Evolutionary conservation across 2,888 invertebrate genomes (phyloP), one percentile per base, ranked within the genome.

Genomic region (Caenorhabditis sp.): DNA sequence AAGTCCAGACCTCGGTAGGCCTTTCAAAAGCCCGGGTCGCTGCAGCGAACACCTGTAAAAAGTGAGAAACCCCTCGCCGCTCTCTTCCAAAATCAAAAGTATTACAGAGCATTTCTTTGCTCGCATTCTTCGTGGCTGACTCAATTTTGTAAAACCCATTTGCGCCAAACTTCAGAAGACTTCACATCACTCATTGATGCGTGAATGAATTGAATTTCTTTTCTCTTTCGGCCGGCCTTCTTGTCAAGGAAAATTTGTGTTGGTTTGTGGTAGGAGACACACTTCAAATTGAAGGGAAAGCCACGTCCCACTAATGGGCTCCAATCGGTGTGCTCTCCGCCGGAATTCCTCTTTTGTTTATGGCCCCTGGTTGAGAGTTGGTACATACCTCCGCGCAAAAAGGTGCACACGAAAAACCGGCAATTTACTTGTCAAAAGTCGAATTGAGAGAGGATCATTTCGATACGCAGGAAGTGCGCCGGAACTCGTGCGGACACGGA

Each of bases 181-280:
- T 56, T 61, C 43, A 59, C 70, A 59, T 52, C 68, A 59, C 59
- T 59, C 59, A 63, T 59, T 58, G 70, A 70, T 70, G 70, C 70
- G 70, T 70, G 70, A 70, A 70, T 70, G 59, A 70, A 70, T 70
- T 70, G 70, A 70, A 70, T 70, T 70, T 70, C 59, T 70, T 70
- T 52, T 52, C 58, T 66, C 17, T 35, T 32, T 50, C 32, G 27
- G 11, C n/a, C n/a, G n/a, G n/a, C n/a, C n/a, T n/a, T 58, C 59
- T 70, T 70, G 59, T 70, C 70, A 70, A 70, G 52, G 27, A 58
- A 58, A 59, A 70, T 70, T 70, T 70, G 53, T 15, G 41, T 27
- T 62, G 48, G 55, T 48, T 30, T n/a, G n/a, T 20, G 59, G 35
- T 13, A 15, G 30, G 8, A 15, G 48, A 30, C 62, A 52, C 22